Base-by-base conservation (phyloP, 2,888 invertebrate species). In the Drosophila anomalipes region DNA sequence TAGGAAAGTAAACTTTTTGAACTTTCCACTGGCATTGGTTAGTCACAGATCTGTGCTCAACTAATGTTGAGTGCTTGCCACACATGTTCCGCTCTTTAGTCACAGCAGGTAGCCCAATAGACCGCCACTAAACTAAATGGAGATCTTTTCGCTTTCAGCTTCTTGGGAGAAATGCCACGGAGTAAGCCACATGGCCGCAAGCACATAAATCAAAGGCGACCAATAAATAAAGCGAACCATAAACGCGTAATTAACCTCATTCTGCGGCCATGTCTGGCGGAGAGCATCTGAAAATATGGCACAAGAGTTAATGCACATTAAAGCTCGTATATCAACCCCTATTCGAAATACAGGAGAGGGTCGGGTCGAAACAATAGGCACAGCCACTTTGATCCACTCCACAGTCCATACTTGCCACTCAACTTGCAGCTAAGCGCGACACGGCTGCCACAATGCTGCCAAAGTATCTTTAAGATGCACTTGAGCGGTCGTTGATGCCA, bases 381-480 rank as follows among this genome's bases (percentile, higher is more conserved):
- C 79, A 60, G 77, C 56, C 70, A 81, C 83, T 81, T 72, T 41
- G 73, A 67, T 61, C 53, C 73, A 79, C 80, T 71, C 62, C 62
- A 61, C 64, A 28, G 54, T 71, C 62, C 62, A 59, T 68, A 28
- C 58, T 47, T 56, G 37, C 35, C 68, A 73, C 83, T 77, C 83
- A 74, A 74, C 74, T 80, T 71, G 73, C 72, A 66, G 70, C 64
- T 79, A 75, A 75, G 75, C 82, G 64, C 60, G 64, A 68, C 57
- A 67, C 62, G 59, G 67, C 70, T 56, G 56, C 54, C 35, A 88
- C 76, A 82, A 86, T 85, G 78, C 80, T n/a, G 70, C 78, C 73
- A 89, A 82, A 86, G 87, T 87, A 87, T 91, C 87, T 87, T 89
- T 79, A 89, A 91, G 91, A 89, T 91, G 91, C 91, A 91, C 87